Evolutionary conservation across 1,140 invertebrate genomes (phyloP).

Genomic region (Papilio helenus): DNA sequence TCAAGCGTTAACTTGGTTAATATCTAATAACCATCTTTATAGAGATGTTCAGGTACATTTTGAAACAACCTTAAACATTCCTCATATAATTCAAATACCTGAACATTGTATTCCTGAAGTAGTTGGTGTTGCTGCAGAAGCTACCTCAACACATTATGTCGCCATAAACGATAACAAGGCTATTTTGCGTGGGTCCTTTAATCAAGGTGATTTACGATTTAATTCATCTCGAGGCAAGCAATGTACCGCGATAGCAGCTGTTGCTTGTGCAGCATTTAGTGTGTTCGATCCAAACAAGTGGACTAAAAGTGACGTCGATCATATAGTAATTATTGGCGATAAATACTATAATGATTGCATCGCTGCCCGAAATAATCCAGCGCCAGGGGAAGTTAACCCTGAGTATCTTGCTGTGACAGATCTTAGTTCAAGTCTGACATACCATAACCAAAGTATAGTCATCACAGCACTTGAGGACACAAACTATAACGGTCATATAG

Average conservation of each 20-base stretch:
- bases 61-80: background rate
- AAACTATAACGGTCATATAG: slow-evolving; percentile 46
- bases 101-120: background rate
- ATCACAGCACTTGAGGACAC: slow-evolving; percentile 38
- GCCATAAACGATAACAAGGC: background rate
- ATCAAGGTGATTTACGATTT: slow-evolving; percentile 42
- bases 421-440: slow-evolving; percentile 30
- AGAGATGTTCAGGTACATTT: slow-evolving; percentile 33
- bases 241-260: slow-evolving; percentile 44
- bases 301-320: slow-evolving; percentile 42
- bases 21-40: slow-evolving; percentile 40
- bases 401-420: slow-evolving; percentile 43
- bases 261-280: slow-evolving; percentile 44
- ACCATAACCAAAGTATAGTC: slow-evolving; percentile 19
- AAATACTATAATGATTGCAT: slow-evolving; percentile 46
- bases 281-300: slow-evolving; percentile 36
- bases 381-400: slow-evolving; percentile 35
- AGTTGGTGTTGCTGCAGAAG: no score
- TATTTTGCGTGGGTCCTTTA: background rate
- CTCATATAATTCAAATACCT: background rate
- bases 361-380: slow-evolving; percentile 38
- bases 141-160: background rate
- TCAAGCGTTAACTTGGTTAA: slow-evolving; percentile 40
- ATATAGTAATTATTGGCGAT: slow-evolving; percentile 44
- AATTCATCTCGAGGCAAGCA: slow-evolving; percentile 42